Base-by-base conservation (phyloP, 1,140 invertebrate species). In the Platyura marginata region DNA sequence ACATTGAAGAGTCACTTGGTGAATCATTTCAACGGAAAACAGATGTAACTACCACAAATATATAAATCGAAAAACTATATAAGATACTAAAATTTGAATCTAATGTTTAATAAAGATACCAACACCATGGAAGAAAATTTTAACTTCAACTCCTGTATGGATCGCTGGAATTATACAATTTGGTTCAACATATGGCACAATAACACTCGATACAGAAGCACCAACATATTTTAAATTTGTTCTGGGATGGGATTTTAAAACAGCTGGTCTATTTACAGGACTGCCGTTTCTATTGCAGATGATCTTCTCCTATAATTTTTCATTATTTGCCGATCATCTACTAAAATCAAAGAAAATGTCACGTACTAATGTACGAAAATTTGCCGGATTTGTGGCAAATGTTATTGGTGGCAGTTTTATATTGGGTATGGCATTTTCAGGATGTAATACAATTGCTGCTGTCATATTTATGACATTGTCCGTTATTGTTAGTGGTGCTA, bases 201-300 rank as follows among this genome's bases (percentile, higher is more conserved):
- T 29, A 8, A 29, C 25, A 29, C 6, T 29, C 6, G 6, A 29
- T 8, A 29, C 13, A 6, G 25, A 86, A 49, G 68, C 86, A 0
- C 90, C 90, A 0, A 82, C 79, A 1, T 94, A 90, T 55, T 77
- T 94, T 53, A 79, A 77, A 44, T 74, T 80, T 48, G 75, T 91
- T 23, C 75, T 92, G 41, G 77, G 85, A 44, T 87, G 81, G 68
- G 72, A 84, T 48, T 77, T 91, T 18, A 69, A 74, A 56, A 66
- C 73, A 52, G 73, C 72, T 11, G 77, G 76, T 16, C 48, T 77
- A 18, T 49, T 78, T 2, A 75, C 76, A 1, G 77, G 75, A 2
- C 42, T 73, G n/a, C 76, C 76, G 1, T 75, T 79, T 52, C 18
- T 80, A 2, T 55, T 75, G 32, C 60, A 76, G 23, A 75, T 74